phyloP scores from a whole-genome alignment of 2,888 invertebrate genomes.

The Germaria angustata region DNA sequence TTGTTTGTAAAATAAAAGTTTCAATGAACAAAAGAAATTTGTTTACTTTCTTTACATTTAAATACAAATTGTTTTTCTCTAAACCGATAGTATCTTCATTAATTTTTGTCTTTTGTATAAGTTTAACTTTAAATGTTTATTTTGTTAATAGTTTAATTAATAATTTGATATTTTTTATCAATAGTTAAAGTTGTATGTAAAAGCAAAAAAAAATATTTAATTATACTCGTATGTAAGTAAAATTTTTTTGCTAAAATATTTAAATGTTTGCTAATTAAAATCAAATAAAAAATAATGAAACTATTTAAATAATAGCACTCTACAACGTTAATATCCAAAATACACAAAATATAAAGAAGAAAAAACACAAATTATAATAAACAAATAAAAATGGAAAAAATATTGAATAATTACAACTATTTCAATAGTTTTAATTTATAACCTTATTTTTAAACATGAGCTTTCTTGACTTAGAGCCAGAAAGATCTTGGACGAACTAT shows the following conservation, averaged over 20 bases:
- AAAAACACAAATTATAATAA: constrained; percentile 80
- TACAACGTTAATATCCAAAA: constrained; percentile 63
- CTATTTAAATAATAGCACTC: constrained; percentile 65
- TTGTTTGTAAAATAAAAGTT: constrained; percentile 36
- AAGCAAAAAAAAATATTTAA: constrained; percentile 26
- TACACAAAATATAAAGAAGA: constrained; percentile 80
- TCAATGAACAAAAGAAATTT: constrained; percentile 24
- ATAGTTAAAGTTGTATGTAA: constrained; percentile 63
- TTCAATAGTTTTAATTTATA: background rate
- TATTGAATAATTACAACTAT: background rate
- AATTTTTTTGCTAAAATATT: constrained; percentile 70
- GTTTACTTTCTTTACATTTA: constrained; percentile 26
- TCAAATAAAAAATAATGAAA: constrained; percentile 43
- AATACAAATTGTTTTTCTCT: constrained; percentile 30
- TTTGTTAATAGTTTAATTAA: constrained; percentile 65
- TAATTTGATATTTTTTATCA: constrained; percentile 54
- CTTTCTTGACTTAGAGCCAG: too few species aligned
- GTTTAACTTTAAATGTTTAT: constrained; percentile 61
- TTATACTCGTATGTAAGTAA: constrained; percentile 66
- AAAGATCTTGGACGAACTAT: too few species aligned
- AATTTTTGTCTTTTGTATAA: constrained; percentile 32
- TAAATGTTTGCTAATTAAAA: constrained; percentile 66
- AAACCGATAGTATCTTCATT: constrained; percentile 4
- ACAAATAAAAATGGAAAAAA: constrained; percentile 34
- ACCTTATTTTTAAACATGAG: too few species aligned